Evolutionary conservation across 1,140 invertebrate species (phyloP).

Genomic region (Zaprionus kolodkinae): DNA sequence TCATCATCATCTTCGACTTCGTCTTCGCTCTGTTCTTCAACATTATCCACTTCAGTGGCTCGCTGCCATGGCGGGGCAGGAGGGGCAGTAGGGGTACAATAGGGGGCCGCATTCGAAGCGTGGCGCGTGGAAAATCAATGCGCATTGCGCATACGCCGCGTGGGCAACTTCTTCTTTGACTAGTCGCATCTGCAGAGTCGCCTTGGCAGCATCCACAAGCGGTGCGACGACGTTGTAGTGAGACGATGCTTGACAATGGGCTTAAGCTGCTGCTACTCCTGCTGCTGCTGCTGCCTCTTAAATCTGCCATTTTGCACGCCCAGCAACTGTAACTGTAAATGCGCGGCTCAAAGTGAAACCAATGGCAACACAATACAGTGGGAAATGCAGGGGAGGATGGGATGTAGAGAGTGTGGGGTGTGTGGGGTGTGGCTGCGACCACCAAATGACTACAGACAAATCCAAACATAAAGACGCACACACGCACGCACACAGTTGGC

Average conservation of each 20-base stretch:
- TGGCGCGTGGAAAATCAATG: constrained; percentile 67
- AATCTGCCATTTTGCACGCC: constrained; percentile 43
- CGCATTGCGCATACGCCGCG: constrained; percentile 60
- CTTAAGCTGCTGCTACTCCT: constrained; percentile 31
- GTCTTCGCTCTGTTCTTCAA: constrained; percentile 25
- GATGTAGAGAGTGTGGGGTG: not conserved
- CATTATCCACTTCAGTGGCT: constrained; percentile 48
- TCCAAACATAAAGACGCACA: constrained; percentile 20
- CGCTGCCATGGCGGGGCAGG: constrained; percentile 18
- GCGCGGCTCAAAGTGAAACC: constrained; percentile 45
- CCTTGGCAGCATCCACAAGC: constrained; percentile 11
- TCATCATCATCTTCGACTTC: not conserved
- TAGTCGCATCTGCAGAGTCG: not conserved
- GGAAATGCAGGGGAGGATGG: not conserved
- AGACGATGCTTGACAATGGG: constrained; percentile 38
- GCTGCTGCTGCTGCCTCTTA: constrained; percentile 21
- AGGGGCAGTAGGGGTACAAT: constrained; percentile 3
- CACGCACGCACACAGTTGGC: constrained; percentile 7
- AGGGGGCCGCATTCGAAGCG: constrained; percentile 23
- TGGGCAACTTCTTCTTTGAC: not conserved
- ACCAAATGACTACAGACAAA: constrained; percentile 22
- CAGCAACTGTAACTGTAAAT: constrained; percentile 56
- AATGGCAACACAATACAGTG: constrained; percentile 44
- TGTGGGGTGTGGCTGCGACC: not conserved
- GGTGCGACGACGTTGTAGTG: not conserved